Base-by-base conservation (phyloP, 2,888 invertebrate genomes). In the Ormyrus labotus region DNA sequence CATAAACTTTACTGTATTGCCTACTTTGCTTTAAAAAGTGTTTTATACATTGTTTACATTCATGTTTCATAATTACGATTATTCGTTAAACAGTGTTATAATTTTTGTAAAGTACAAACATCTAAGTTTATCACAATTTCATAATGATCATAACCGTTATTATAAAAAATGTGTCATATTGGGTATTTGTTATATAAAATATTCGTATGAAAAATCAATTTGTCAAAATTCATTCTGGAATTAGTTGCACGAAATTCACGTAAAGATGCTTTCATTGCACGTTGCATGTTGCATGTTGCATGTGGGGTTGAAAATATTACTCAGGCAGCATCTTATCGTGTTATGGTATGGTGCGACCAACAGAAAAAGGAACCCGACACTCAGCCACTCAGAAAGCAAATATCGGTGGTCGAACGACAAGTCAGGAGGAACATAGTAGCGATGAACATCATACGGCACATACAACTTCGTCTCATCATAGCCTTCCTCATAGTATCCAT, bases 371-470 rank as follows among this genome's bases (percentile, higher is more conserved):
- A 75, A 81, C 85, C 65, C 87, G 88, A 6, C 85, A 88, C 75
- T 87, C 88, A 83, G 77, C 85, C 13, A 85, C 81, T 82, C 87
- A 87, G 81, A 90, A 90, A 80, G 64, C 86, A 8, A 87, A 81
- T 6, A 86, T 86, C 48, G 87, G 87, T 68, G 87, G 87, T n/a
- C 87, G 90, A 11, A 87, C 91, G 13, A 89, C 87, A 83, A 92
- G 92, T 64, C 92, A 92, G 83, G 91, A 91, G 48, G 92, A 92
- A 11, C 92, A 92, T 83, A 92, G 92, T 82, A 91, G 91, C 81
- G 92, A 92, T 80, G 92, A 92, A 81, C 91, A 91, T 84, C 91
- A 91, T 71, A 90, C 90, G 8, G 81, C 90, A 6, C 90, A 90
- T 70, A 90, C 90, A 7, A 87, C 88, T 57, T 90, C 90, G 58